These are phyloP conservation scores for Xylocampa areola DNA, from an alignment of 2,888 invertebrate genomes.

Conservation along the genomic window DNA sequence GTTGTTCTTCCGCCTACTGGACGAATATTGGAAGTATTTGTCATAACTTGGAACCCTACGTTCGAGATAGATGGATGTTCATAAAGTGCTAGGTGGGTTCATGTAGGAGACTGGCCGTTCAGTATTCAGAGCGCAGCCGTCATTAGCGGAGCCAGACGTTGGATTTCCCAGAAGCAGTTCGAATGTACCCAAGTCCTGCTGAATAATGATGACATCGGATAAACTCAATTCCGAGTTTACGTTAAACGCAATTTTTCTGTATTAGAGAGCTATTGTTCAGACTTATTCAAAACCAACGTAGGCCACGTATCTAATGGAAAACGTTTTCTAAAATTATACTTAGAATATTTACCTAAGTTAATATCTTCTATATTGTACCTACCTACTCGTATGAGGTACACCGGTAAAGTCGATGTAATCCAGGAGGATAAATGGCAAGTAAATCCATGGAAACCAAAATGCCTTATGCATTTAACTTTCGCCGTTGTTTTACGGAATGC, in stretches of 20 bases:
- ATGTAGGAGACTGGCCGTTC: constrained; percentile 68
- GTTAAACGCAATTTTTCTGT: constrained; percentile 59
- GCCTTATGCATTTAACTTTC: constrained; percentile 85
- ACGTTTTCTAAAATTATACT: constrained; percentile 19
- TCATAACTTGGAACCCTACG: constrained; percentile 35
- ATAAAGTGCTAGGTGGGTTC: constrained; percentile 55
- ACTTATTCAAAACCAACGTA: constrained; percentile 37
- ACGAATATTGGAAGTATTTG: constrained; percentile 48
- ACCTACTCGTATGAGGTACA: constrained; percentile 28
- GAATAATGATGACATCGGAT: constrained; percentile 82
- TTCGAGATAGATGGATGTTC: constrained; percentile 44
- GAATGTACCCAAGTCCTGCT: constrained; percentile 71
- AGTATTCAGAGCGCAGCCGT: constrained; percentile 83
- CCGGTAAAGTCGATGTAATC: constrained; percentile 45
- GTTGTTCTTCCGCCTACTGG: constrained; percentile 41
- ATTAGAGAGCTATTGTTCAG: constrained; percentile 43
- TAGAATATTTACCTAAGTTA: background rate
- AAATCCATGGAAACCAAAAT: constrained; percentile 75
- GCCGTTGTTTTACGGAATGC: constrained; percentile 87
- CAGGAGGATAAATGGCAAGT: constrained; percentile 62
- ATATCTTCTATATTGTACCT: background rate
- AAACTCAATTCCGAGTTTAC: constrained; percentile 71
- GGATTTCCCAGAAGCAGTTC: constrained; percentile 82
- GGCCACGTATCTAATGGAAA: constrained; percentile 14
- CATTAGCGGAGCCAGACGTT: constrained; percentile 85